Evolutionary conservation across 2,888 invertebrate genomes (phyloP).

Genomic region (Lucinisca nassula): DNA sequence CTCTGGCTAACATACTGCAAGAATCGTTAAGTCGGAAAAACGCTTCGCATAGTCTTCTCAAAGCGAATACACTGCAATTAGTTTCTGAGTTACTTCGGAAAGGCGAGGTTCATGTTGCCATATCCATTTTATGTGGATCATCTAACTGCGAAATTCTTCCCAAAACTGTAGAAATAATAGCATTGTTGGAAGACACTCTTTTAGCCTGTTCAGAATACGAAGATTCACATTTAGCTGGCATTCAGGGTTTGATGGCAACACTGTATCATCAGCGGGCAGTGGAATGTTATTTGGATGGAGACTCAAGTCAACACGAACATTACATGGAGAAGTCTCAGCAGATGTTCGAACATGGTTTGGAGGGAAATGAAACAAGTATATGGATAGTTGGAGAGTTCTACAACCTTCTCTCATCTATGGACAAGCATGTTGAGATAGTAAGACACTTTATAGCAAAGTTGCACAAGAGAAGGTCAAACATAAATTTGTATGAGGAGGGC

Average conservation of each 20-base stretch:
- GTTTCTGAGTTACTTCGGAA: background rate
- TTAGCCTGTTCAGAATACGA: background rate
- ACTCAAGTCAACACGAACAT: background rate
- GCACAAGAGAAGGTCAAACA: background rate
- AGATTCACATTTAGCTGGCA: background rate
- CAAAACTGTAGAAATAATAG: background rate
- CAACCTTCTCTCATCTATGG: background rate
- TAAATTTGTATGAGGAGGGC: background rate
- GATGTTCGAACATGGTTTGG: background rate
- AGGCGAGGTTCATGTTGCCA: background rate
- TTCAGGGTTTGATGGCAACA: constrained; percentile 16
- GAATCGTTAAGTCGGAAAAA: background rate
- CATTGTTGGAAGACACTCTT: background rate
- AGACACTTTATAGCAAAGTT: constrained; percentile 12
- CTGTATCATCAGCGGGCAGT: constrained; percentile 18
- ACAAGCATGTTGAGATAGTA: background rate
- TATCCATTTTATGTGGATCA: background rate
- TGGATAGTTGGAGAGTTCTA: constrained; percentile 23
- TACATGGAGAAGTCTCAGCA: background rate
- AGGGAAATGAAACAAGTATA: background rate
- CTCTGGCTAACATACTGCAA: background rate
- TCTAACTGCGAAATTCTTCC: background rate
- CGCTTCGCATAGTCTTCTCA: background rate
- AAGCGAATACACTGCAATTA: background rate
- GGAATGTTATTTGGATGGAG: background rate